Conservation (phyloP, 2,797 vertebrate genomes). For the Ataeniobius toweri region DNA sequence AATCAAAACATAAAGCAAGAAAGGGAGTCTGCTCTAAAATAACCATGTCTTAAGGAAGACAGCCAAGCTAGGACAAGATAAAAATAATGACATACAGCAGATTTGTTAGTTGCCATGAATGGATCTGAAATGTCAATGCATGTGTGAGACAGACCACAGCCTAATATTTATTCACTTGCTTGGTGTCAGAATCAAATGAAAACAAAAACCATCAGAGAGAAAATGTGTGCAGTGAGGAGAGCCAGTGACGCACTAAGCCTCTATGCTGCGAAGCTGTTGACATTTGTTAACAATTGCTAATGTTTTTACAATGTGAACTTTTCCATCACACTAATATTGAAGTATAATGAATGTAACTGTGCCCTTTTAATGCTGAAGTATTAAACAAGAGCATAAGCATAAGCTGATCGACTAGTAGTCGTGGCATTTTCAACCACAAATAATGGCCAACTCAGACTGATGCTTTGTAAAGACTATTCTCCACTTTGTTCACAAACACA, state of each 20-base stretch:
- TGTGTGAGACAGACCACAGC: not conserved
- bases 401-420: not conserved
- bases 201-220: not conserved
- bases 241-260: too few relatives aligned
- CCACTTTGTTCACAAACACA: not conserved
- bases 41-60: too few relatives aligned
- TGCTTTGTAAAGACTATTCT: not conserved
- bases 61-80: not conserved
- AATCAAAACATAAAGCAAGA: not conserved
- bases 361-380: not conserved
- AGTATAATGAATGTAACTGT: not conserved
- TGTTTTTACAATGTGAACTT: not conserved
- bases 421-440: not conserved
- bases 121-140: not conserved
- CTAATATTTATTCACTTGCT: conserved; percentile 2
- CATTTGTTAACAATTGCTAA: not conserved
- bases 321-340: not conserved
- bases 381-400: too few relatives aligned
- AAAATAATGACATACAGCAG: not conserved
- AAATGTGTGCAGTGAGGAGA: not conserved
- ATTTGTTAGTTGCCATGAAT: not conserved
- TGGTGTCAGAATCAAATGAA: not conserved
- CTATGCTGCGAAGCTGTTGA: not conserved
- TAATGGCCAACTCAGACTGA: not conserved
- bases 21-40: not conserved